Evolutionary conservation across 2,113 vertebrate species (phyloP), one percentile per base, ranked within the genome.

Genomic region (Tamias sibiricus): DNA sequence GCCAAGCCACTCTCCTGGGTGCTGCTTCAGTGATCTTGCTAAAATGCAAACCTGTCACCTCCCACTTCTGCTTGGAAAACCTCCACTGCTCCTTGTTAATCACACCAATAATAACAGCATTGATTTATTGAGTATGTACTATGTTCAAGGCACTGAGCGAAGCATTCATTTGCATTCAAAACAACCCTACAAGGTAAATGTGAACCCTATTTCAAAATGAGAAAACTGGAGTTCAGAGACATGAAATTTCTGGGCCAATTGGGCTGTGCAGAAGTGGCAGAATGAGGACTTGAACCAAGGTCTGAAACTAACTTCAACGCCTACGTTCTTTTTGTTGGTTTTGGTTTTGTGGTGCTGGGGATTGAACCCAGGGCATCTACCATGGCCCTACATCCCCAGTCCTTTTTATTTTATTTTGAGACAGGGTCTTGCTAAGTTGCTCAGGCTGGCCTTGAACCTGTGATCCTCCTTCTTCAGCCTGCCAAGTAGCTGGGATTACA

Each of bases 241-340:
- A 17, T 4, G 5, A 83, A 44, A 28, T n/a, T 40, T 37, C 54
- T 52, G 28, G 79, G 37, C 40, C 54, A 32, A 52, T 32, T 49
- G 49, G 35, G 20, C 14, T 6, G 3, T 49, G 30, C 1, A 13
- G 22, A 35, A 80, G 30, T 3, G n/a, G 24, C 71, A 28, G 44
- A 19, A 37, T 57, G 22, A 76, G 37, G 32, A 62, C 66, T 28
- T 64, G 79, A 64, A 76, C 64, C 4, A n/a, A 80, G 35, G 24
- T 71, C 49, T 28, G 52, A 83, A 52, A 37, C 0, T 0, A 54
- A 75, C 66, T 52, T 40, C 72, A 95, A 98, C 97, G 75, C 66
- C 57, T 30, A 9, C 28, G 6, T 26, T 49, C 84, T 44, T 16
- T 30, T 6, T 28, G 13, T 49, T 44, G 24, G 3, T 26, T 62